Evolutionary conservation across 2,113 vertebrate genomes (phyloP), one percentile per base, ranked within the genome.

Genomic region (Emydocephalus ijimae): DNA sequence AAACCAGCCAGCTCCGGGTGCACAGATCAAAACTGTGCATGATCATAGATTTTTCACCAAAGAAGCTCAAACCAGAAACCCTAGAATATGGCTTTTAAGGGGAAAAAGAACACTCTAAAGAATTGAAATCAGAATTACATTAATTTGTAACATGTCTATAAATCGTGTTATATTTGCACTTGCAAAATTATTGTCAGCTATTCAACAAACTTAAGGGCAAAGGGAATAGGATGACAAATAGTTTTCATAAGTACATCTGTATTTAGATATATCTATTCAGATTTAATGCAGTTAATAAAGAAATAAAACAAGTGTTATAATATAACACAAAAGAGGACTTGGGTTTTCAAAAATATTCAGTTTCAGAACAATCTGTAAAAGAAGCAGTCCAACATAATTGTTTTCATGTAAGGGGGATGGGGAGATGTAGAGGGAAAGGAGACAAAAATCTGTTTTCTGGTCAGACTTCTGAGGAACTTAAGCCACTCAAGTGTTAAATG

Each of bases 401-500:
- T 93, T 96, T 95, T 93, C 94, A 94, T 95, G 95, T 94, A 95
- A 95, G 7, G 9, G 29, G 15, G 21, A 43, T 43, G 43, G 11
- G 20, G 11, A 57, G 5, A 12, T 91, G 94, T 94, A 96, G 95
- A 88, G 26, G 93, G 95, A 95, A 50, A 50, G 48, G 94, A 95
- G 92, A 89, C 18, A 29, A 92, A 0, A 1, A 93, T 87, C 88
- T 59, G 48, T 57, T 94, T 90, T 88, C 88, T 64, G 1, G 34
- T 81, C 34, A n/a, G 48, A 26, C 88, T 81, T 34, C 0, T 45
- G 26, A 91, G 93, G 91, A 85, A 93, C 52, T 48, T 86, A 50
- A 69, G 26, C 91, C 81, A 52, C 34, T 88, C n/a, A 91, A 93
- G 87, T 91, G 43, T 39, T 91, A 81, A 91, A 89, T 88, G 87